A percentile compares a stretch with the other conserved stretches of the same genome.
phyloP scores from a whole-genome alignment of 2,888 invertebrate species.

The Rosalia funebris region DNA sequence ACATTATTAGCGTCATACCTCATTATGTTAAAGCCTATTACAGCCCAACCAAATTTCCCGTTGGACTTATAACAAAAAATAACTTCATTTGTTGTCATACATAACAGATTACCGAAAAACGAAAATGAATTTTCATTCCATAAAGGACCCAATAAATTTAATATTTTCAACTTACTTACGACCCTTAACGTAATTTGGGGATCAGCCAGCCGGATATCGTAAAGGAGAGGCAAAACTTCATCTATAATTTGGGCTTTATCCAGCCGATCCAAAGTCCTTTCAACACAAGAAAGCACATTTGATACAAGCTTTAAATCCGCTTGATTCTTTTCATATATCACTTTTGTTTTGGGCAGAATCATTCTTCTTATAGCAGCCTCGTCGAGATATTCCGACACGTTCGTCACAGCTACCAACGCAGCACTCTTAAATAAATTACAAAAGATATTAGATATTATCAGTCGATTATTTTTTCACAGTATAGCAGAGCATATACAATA shows the following conservation, averaged over 20 bases:
- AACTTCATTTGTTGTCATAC: too few species aligned
- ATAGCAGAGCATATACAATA: too few species aligned
- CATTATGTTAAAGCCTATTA: too few species aligned
- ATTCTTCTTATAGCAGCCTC: slow-evolving; percentile 82
- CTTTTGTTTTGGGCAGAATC: slow-evolving; percentile 85
- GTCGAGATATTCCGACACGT: slow-evolving; percentile 85
- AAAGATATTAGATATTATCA: too few species aligned
- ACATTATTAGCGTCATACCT: too few species aligned
- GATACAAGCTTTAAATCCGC: slow-evolving; percentile 83
- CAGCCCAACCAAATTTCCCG: too few species aligned
- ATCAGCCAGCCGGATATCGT: slow-evolving; percentile 86
- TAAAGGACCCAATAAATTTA: not conserved
- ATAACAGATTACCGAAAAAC: too few species aligned
- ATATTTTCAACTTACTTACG: slow-evolving; percentile 83
- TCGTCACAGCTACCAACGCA: slow-evolving; percentile 86
- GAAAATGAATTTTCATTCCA: not conserved
- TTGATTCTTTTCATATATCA: slow-evolving; percentile 81
- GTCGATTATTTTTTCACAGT: too few species aligned
- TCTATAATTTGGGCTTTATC: slow-evolving; percentile 90
- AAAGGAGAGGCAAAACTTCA: slow-evolving; percentile 88
- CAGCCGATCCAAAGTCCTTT: slow-evolving; percentile 83
- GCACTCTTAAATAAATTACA: slow-evolving; percentile 73
- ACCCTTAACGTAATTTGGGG: slow-evolving; percentile 89
- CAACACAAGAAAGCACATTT: slow-evolving; percentile 81
- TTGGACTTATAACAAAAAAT: too few species aligned